Evolutionary conservation across 2,888 invertebrate genomes (phyloP), one percentile per base, ranked within the genome.

Genomic region (Drosophila maculinotata): DNA sequence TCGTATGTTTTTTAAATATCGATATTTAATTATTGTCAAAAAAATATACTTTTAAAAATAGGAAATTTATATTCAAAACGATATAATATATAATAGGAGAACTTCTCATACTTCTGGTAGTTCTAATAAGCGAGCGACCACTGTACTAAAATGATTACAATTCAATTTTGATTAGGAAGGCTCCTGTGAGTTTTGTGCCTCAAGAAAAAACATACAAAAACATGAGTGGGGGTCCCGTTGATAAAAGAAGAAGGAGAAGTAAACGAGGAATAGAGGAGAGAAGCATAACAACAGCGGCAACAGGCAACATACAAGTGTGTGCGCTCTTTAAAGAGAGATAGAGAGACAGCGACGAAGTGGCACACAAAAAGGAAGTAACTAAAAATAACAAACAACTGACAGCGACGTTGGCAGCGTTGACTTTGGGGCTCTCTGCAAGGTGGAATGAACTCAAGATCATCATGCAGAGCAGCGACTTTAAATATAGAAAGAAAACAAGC

Each of bases 281-380:
- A 23, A 42, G 17, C 44, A 73, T 25, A 73, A 64, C 41, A 66
- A 75, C 17, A 63, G 52, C 45, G 20, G 31, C 42, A 57, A 38
- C 39, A 28, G 44, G 42, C 28, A 47, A 47, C n/a, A 57, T 45
- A n/a, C 52, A 38, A 47, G 36, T 41, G 52, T 31, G 42, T 26
- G 17, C 42, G 8, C 42, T 64, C 49, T 44, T 33, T 8, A 33
- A 26, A 69, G 64, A 12, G 30, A 33, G 59, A 56, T 30, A 38
- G 38, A 17, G 42, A 75, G 69, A 65, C 42, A 51, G 51, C 58
- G 44, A 68, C 69, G 76, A 79, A 77, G 66, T 69, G 69, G 71
- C 64, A 63, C 76, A 81, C 82, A 80, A 80, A 85, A 84, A 78
- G 81, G 80, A 85, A 85, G 76, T 85, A 62, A 83, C 85, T 84